Percentiles rank a stretch among this genome's conserved stretches.
Conservation (phyloP, 1,140 invertebrate species). For the Rhyacophila brunnea region DNA sequence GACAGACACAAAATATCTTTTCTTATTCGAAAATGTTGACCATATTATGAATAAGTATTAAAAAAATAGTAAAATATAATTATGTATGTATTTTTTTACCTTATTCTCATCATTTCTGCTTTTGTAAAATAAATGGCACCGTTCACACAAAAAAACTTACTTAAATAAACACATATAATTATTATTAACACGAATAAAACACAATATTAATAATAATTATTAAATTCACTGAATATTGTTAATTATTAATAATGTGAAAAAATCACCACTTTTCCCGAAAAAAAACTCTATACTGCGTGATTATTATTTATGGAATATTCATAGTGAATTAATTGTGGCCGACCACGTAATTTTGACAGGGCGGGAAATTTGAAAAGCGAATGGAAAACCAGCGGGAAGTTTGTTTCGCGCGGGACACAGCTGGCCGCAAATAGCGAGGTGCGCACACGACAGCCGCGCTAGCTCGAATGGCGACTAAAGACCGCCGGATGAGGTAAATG, state of each 20-base stretch:
- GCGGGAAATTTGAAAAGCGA: too few relatives aligned
- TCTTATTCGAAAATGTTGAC: too few relatives aligned
- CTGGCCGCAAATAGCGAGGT: not conserved
- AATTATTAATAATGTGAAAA: not conserved
- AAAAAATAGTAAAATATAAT: not conserved
- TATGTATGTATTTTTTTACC: not conserved
- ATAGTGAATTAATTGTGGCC: not conserved
- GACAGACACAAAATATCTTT: too few relatives aligned
- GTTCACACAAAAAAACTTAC: not conserved
- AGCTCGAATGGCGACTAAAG: slow-evolving; percentile 2
- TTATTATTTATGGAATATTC: not conserved
- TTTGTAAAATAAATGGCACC: not conserved
- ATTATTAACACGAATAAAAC: not conserved
- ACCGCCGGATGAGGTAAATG: slow-evolving; percentile 11
- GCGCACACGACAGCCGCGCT: slow-evolving; percentile 9
- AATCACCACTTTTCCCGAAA: not conserved
- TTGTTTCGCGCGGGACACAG: too few relatives aligned
- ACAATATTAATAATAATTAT: not conserved
- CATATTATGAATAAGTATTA: too few relatives aligned
- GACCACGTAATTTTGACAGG: too few relatives aligned
- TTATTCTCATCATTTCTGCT: not conserved
- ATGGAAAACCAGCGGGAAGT: too few relatives aligned
- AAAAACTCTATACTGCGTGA: not conserved
- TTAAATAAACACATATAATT: not conserved
- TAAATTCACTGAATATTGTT: not conserved